Percentiles rank a stretch among this genome's conserved stretches.
Evolutionary conservation across 2,888 invertebrate genomes (phyloP).

Genomic region (Sesamia inferens): DNA sequence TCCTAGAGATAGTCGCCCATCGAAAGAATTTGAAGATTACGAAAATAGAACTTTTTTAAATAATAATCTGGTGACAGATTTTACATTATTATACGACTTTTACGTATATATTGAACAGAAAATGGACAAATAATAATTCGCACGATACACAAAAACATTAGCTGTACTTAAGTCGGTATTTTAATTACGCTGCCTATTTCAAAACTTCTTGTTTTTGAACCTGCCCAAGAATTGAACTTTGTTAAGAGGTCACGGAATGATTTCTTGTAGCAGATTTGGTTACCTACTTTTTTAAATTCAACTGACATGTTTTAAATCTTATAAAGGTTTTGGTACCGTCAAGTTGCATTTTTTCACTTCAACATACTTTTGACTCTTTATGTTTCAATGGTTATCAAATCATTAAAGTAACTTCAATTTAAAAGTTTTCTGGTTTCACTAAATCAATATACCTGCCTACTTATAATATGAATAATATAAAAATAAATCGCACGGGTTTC

Average conservation of each 20-base stretch:
- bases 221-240: constrained; percentile 3
- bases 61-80: constrained; percentile 21
- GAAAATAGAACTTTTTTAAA: constrained; percentile 31
- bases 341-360: background rate
- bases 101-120: background rate
- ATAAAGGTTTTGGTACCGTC: background rate
- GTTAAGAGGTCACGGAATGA: background rate
- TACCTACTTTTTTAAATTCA: background rate
- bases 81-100: constrained; percentile 15
- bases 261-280: constrained; percentile 17
- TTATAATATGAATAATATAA: background rate
- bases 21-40: constrained; percentile 35
- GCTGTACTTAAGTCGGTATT: background rate
- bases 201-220: constrained; percentile 1
- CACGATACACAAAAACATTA: background rate
- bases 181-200: background rate
- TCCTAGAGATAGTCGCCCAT: constrained; percentile 43
- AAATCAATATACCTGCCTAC: background rate
- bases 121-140: background rate
- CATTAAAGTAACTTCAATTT: background rate
- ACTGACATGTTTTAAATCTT: background rate
- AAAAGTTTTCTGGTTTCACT: background rate
- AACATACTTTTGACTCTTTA: background rate
- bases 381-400: background rate
- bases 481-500: background rate